phyloP scores from a whole-genome alignment of 1,140 invertebrate species.

The Leptinotarsa texana region DNA sequence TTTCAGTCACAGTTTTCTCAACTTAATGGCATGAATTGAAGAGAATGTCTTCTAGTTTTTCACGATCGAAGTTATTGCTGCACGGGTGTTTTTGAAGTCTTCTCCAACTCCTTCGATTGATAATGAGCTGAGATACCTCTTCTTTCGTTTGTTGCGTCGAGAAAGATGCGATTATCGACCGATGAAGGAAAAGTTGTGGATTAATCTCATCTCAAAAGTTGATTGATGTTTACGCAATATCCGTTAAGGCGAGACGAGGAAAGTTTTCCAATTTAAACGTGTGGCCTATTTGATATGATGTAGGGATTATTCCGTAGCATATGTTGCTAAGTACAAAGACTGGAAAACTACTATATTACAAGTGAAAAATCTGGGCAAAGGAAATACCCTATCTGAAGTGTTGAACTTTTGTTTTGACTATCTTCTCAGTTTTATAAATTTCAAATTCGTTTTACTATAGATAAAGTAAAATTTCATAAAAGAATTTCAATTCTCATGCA shows the following conservation, averaged over 20 bases:
- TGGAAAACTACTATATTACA: no score
- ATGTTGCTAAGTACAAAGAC: no score
- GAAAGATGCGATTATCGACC: background rate
- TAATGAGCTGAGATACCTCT: background rate
- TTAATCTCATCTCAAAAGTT: background rate
- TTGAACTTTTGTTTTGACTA: no score
- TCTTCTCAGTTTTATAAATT: no score
- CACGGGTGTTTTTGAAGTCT: background rate
- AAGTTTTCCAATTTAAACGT: conserved; percentile 1
- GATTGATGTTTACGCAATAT: conserved; percentile 3
- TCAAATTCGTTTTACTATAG: no score
- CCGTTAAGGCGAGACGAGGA: background rate
- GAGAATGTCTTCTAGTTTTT: background rate
- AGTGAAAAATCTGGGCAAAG: no score
- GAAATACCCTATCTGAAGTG: no score
- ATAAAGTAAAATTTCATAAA: no score
- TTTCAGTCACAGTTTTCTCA: background rate
- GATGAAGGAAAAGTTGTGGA: background rate
- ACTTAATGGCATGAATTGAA: background rate
- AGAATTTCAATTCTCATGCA: no score
- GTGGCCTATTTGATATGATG: background rate
- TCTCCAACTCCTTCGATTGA: background rate
- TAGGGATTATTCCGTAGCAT: background rate
- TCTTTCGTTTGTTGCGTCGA: background rate
- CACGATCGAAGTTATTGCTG: no score